Conservation (phyloP, 2,797 vertebrate genomes). For the Xerus rutilus region DNA sequence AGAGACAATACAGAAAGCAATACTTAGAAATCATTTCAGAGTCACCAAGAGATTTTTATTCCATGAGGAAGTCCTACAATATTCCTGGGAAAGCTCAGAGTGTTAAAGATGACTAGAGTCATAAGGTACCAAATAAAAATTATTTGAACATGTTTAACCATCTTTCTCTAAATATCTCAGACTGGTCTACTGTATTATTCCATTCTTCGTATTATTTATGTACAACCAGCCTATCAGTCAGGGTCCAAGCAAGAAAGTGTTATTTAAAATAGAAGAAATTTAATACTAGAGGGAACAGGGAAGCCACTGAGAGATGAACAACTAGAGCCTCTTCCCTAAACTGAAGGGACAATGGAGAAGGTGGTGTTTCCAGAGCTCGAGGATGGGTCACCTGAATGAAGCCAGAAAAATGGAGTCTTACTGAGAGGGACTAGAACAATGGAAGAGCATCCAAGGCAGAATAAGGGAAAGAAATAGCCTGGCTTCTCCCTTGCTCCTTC, state of each 20-base stretch:
- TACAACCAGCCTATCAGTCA: slow-evolving; percentile 33
- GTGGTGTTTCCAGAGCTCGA: background rate
- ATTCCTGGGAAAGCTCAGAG: slow-evolving; percentile 44
- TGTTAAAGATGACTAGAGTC: slow-evolving; percentile 54
- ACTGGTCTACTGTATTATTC: background rate
- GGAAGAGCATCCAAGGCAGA: background rate
- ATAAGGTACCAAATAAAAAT: slow-evolving; percentile 42
- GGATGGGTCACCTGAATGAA: background rate
- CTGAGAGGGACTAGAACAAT: background rate
- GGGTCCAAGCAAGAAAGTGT: background rate
- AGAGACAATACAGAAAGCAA: slow-evolving; percentile 28
- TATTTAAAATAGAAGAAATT: slow-evolving; percentile 35
- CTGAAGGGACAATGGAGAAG: background rate
- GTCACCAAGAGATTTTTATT: slow-evolving; percentile 52
- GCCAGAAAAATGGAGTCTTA: background rate
- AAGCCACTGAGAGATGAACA: background rate
- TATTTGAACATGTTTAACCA: background rate
- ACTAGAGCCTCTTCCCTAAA: background rate
- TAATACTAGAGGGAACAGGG: background rate
- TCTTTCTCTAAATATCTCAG: slow-evolving; percentile 57
- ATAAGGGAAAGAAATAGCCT: background rate
- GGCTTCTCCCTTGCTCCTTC: background rate
- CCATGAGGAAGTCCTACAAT: background rate
- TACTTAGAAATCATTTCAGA: slow-evolving; percentile 53
- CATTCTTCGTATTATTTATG: slow-evolving; percentile 5